Conservation (phyloP, 2,888 invertebrate genomes). For the Andrena dorsata region DNA sequence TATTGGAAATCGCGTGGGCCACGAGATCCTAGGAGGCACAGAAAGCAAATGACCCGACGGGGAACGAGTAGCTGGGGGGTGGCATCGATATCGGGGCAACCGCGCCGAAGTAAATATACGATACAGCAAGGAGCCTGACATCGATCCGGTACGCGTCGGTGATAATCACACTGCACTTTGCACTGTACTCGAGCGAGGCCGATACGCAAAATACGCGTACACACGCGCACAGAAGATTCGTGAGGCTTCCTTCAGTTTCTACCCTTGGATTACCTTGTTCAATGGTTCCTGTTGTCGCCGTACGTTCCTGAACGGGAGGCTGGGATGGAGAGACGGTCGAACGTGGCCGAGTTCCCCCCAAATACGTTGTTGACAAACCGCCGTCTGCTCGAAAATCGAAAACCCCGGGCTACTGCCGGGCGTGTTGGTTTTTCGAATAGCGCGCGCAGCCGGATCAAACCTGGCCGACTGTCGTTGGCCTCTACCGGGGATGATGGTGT, state of each 20-base stretch:
- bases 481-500: slow-evolving; percentile 39
- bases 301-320: slow-evolving; percentile 80
- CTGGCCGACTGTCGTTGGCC: slow-evolving; percentile 42
- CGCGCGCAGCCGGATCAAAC: slow-evolving; percentile 67
- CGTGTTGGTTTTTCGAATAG: slow-evolving; percentile 68
- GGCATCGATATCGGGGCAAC: slow-evolving; percentile 47
- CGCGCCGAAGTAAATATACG: slow-evolving; percentile 59
- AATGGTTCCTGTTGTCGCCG: slow-evolving; percentile 71
- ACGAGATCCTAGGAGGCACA: background rate
- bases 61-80: slow-evolving; percentile 3
- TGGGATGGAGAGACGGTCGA: slow-evolving; percentile 47
- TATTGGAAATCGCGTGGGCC: background rate
- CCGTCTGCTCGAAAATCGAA: slow-evolving; percentile 73
- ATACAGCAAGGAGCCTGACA: slow-evolving; percentile 47
- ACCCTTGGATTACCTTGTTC: slow-evolving; percentile 55
- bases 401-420: slow-evolving; percentile 52
- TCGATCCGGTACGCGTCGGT: slow-evolving; percentile 68
- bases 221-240: slow-evolving; percentile 31
- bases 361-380: slow-evolving; percentile 75
- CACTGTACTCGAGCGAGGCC: slow-evolving; percentile 67
- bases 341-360: slow-evolving; percentile 64
- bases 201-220: slow-evolving; percentile 51
- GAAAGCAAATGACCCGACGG: slow-evolving; percentile 26
- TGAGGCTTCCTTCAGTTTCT: background rate
- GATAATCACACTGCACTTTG: slow-evolving; percentile 80